Evolutionary conservation across 2,113 vertebrate genomes (phyloP).

Genomic region (Odocoileus virginianus): DNA sequence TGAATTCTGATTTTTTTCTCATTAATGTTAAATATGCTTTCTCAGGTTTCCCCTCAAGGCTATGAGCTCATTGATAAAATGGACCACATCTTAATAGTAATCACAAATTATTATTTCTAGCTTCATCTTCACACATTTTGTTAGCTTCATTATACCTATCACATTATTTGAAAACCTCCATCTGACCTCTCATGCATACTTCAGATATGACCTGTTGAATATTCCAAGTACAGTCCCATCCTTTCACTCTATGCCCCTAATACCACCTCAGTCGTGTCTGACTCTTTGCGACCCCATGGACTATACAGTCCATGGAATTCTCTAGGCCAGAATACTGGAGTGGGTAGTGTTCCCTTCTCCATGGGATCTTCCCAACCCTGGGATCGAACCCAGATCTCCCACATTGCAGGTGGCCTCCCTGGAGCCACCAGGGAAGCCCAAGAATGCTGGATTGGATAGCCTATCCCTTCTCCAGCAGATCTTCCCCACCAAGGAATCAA

Average conservation of each 20-base stretch:
- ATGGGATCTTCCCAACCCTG: background rate
- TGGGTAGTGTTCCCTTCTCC: background rate
- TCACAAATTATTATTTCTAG: background rate
- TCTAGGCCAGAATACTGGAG: background rate
- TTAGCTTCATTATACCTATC: background rate
- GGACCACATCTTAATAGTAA: background rate
- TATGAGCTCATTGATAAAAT: background rate
- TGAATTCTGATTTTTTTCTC: background rate
- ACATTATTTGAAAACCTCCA: background rate
- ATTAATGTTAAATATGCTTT: background rate
- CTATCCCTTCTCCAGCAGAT: background rate
- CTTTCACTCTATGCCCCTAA: background rate
- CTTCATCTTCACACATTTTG: background rate
- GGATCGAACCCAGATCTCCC: background rate
- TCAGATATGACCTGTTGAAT: background rate
- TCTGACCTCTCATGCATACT: background rate
- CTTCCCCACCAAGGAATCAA: background rate
- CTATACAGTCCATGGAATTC: background rate
- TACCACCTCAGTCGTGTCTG: background rate
- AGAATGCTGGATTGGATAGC: background rate
- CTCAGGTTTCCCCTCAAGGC: background rate
- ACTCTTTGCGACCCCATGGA: background rate
- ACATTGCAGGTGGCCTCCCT: background rate
- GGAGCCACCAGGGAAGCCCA: background rate
- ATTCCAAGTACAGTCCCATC: background rate